Percentiles rank a stretch among this genome's conserved stretches.
These are phyloP conservation scores for Channallabes apus DNA, from an alignment of 2,797 vertebrate species.

Conservation along the genomic window DNA sequence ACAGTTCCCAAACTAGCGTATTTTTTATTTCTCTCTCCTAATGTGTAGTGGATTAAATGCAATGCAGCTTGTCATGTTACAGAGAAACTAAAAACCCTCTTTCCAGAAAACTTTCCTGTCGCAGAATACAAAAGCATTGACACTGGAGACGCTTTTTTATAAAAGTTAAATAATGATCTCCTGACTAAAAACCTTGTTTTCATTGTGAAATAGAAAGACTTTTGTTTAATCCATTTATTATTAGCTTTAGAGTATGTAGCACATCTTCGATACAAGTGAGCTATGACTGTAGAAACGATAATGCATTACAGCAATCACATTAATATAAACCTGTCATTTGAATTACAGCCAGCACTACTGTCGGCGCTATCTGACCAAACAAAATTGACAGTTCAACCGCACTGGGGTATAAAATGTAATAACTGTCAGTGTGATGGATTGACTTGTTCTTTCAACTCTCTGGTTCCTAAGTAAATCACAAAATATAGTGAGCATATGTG, in stretches of 20 bases:
- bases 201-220: neutral
- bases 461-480: constrained; percentile 10
- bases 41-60: neutral
- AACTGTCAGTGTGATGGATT: constrained; percentile 37
- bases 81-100: neutral
- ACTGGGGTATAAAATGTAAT: constrained; percentile 28
- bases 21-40: neutral
- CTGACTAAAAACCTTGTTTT: constrained; percentile 4
- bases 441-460: neutral
- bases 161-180: neutral
- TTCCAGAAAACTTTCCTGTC: neutral
- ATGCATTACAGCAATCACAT: constrained; percentile 12
- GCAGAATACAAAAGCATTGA: neutral
- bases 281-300: constrained; percentile 12
- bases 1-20: neutral
- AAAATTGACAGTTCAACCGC: constrained; percentile 9
- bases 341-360: constrained; percentile 17
- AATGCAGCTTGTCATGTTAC: neutral
- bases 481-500: constrained; percentile 10
- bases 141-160: neutral
- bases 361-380: constrained; percentile 23
- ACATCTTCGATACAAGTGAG: neutral
- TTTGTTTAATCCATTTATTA: constrained; percentile 2
- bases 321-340: constrained; percentile 19
- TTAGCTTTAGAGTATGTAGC: constrained; percentile 2